These are phyloP conservation scores for Fabriciana adippe DNA, from an alignment of 2,888 invertebrate species.

Conservation along the genomic window DNA sequence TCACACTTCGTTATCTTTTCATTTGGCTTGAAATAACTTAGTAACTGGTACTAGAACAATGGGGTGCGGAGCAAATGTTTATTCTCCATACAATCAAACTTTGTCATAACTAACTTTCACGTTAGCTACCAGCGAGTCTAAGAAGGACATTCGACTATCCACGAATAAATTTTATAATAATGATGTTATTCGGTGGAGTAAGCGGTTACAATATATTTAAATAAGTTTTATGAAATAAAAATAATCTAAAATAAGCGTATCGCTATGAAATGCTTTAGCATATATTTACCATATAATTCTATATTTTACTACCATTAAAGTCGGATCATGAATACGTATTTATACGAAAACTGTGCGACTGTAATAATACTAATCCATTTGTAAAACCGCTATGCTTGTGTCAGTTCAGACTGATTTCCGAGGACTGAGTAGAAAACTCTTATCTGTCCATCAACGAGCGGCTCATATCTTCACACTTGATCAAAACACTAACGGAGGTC, in stretches of 20 bases:
- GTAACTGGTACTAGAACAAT: conserved; percentile 38
- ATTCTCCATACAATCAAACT: conserved; percentile 40
- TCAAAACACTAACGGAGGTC: conserved; percentile 39
- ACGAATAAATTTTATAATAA: conserved; percentile 24
- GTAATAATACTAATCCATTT: conserved; percentile 2
- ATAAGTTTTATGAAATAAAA: too few species aligned
- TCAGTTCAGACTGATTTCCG: conserved; percentile 17
- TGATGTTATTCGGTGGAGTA: neutral
- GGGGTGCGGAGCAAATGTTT: conserved; percentile 35
- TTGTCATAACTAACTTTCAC: conserved; percentile 37
- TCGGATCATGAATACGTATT: conserved; percentile 1
- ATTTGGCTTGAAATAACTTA: conserved; percentile 40
- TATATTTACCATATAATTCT: too few species aligned
- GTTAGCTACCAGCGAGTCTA: conserved; percentile 33
- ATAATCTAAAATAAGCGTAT: too few species aligned
- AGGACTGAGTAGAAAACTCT: conserved; percentile 23
- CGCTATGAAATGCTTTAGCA: too few species aligned
- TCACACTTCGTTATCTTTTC: conserved; percentile 41
- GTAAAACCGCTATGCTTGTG: neutral
- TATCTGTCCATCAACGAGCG: conserved; percentile 37
- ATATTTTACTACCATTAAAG: neutral
- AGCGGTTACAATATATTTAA: too few species aligned
- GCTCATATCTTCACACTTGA: conserved; percentile 41
- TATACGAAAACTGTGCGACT: neutral
- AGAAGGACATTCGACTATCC: conserved; percentile 30